These are phyloP conservation scores for Theonella swinhoei DNA, from an alignment of 37 sponge, comb jelly and placozoan genomes.

Conservation along the genomic window DNA sequence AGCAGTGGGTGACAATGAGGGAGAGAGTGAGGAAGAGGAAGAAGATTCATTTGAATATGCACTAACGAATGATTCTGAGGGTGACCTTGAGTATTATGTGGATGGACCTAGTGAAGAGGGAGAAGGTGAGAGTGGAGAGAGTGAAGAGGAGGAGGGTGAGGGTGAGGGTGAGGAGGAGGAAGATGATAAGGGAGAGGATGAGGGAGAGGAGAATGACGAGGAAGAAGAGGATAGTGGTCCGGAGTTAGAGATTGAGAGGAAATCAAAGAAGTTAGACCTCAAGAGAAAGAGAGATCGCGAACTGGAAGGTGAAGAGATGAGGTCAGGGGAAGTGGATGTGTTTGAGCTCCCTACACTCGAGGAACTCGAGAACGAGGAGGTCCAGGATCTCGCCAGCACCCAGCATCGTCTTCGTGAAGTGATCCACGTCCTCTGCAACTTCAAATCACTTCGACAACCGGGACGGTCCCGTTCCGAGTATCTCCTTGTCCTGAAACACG, in stretches of 20 bases:
- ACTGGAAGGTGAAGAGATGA: conserved; percentile 47
- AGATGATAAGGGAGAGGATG: conserved; percentile 4
- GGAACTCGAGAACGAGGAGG: conserved; percentile 62
- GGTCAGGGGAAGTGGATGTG: conserved; percentile 20
- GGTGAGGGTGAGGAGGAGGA: not conserved
- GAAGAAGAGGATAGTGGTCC: conserved; percentile 2
- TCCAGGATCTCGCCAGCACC: conserved; percentile 41
- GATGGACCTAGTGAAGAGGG: not conserved
- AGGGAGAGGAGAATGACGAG: conserved; percentile 1
- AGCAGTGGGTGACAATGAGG: conserved; percentile 19
- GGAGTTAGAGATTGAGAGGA: conserved; percentile 40
- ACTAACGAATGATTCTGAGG: not conserved
- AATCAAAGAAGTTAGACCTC: conserved; percentile 56
- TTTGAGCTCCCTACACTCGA: conserved; percentile 78
- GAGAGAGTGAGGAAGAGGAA: conserved; percentile 9
- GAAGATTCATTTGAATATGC: not conserved
- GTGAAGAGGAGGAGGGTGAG: no score
- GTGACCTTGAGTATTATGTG: not conserved
- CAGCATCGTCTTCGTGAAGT: conserved; percentile 74
- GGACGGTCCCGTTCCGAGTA: conserved; percentile 81
- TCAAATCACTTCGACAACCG: conserved; percentile 77
- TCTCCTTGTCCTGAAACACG: conserved; percentile 55
- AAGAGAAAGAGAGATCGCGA: not conserved
- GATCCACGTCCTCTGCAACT: conserved; percentile 81
- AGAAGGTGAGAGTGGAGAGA: not conserved